Percentiles rank a stretch among this genome's conserved stretches.
Evolutionary conservation across 2,797 vertebrate genomes (phyloP).

Genomic region (Nyctibius grandis): DNA sequence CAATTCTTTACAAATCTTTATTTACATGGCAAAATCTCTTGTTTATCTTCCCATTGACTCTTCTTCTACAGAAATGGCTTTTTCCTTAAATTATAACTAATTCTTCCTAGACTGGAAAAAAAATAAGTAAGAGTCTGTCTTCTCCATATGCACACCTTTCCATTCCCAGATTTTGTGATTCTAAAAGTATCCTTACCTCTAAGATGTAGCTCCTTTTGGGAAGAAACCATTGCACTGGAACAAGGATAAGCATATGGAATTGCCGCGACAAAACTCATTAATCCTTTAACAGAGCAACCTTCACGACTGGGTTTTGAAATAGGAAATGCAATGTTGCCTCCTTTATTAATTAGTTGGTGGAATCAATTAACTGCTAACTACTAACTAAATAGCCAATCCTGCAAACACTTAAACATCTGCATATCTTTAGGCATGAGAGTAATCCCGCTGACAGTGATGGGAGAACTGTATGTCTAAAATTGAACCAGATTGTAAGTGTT

Average conservation of each 20-base stretch:
- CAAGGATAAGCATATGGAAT: not conserved
- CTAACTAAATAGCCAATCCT: not conserved
- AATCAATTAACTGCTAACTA: slow-evolving; percentile 19
- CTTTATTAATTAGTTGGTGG: slow-evolving; percentile 26
- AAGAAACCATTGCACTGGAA: not conserved
- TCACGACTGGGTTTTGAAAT: not conserved
- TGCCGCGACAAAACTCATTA: not conserved
- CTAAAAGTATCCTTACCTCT: not conserved
- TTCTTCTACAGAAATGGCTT: not conserved
- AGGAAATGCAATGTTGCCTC: not conserved
- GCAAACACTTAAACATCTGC: not conserved
- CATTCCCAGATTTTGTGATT: not conserved
- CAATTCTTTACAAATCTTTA: not conserved
- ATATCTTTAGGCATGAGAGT: not conserved
- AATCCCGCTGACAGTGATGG: not conserved
- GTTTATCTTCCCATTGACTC: not conserved
- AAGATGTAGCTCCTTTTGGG: not conserved
- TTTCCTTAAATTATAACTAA: not conserved
- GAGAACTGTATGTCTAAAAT: not conserved
- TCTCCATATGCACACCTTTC: not conserved
- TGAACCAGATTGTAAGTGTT: not conserved
- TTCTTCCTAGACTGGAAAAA: not conserved
- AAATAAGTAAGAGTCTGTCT: not conserved
- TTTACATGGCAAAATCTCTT: not conserved
- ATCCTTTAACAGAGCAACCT: slow-evolving; percentile 3